Percentiles rank a stretch among this genome's conserved stretches.
phyloP scores from a whole-genome alignment of 2,888 invertebrate genomes.

The Polydrusus cervinus region DNA sequence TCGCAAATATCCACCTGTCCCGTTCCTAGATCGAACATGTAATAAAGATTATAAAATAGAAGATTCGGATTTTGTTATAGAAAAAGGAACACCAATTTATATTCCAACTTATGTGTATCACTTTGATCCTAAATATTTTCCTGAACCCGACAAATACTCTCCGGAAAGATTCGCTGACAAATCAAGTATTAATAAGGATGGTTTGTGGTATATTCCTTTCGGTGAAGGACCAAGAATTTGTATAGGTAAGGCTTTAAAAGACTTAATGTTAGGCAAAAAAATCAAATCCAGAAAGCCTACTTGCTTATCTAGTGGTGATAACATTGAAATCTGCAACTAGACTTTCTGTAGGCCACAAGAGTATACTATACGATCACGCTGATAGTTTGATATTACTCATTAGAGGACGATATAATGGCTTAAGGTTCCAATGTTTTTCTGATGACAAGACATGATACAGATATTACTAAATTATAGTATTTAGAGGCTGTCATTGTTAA shows the following conservation, averaged over 20 bases:
- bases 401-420: no score
- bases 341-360: no score
- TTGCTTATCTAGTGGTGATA: no score
- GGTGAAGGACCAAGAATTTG: conserved; percentile 63
- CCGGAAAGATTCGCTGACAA: conserved; percentile 62
- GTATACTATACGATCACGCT: no score
- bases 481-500: no score
- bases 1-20: conserved; percentile 68
- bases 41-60: conserved; percentile 62
- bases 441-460: no score
- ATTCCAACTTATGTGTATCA: conserved; percentile 63
- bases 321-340: no score
- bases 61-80: conserved; percentile 61
- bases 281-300: no score
- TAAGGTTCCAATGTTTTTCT: no score
- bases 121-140: conserved; percentile 62
- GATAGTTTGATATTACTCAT: no score
- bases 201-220: conserved; percentile 62
- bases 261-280: no score
- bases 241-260: conserved; percentile 60
- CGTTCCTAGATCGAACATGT: conserved; percentile 64
- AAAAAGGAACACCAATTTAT: conserved; percentile 67
- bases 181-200: conserved; percentile 54
- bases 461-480: no score
- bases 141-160: conserved; percentile 61